Evolutionary conservation across 23 tunicate species (phyloP).

Genomic region (Trididemnum clinides): DNA sequence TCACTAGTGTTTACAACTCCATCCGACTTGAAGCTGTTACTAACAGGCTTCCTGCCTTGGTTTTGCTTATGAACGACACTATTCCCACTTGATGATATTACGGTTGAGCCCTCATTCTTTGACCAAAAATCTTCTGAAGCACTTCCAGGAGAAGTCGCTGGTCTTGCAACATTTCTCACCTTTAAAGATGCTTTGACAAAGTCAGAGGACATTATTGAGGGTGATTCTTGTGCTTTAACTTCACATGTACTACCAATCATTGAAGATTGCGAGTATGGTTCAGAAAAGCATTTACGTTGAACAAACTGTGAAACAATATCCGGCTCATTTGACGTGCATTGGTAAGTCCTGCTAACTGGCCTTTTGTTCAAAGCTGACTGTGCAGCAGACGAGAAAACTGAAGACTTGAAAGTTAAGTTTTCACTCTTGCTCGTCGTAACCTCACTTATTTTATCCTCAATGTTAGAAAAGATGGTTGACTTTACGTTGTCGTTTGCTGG

Average conservation of each 20-base stretch:
- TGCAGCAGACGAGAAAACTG: background rate
- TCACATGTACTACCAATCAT: conserved; percentile 24
- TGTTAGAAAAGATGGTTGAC: background rate
- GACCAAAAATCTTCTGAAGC: background rate
- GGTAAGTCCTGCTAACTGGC: conserved; percentile 6
- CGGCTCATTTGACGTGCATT: background rate
- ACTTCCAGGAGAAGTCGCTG: background rate
- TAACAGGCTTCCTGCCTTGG: background rate
- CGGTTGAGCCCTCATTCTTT: background rate
- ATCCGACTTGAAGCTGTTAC: conserved; percentile 15
- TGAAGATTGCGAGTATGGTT: background rate
- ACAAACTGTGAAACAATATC: background rate
- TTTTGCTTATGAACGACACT: background rate
- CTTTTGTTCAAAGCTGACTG: background rate
- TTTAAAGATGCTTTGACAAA: background rate
- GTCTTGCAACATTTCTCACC: background rate
- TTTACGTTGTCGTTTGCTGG: background rate
- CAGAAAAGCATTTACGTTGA: background rate
- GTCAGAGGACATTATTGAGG: conserved; percentile 4
- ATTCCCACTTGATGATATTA: background rate
- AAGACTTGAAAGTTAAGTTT: background rate
- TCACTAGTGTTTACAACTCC: background rate
- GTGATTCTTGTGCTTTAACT: background rate
- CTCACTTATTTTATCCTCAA: background rate
- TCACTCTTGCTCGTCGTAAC: background rate